Conservation (phyloP, 1,140 invertebrate genomes). For the Plutomurus gul region DNA sequence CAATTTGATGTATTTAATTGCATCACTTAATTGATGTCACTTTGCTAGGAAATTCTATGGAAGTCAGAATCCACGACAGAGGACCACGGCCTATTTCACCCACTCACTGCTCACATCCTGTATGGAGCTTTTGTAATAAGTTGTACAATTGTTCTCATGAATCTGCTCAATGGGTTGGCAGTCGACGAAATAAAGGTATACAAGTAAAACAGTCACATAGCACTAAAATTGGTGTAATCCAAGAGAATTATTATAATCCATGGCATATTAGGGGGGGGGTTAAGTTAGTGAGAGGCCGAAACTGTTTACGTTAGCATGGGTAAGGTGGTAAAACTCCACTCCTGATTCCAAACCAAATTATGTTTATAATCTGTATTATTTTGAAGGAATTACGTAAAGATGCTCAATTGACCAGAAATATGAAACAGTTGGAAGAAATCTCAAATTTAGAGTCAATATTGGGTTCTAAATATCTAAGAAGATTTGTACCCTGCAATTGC, state of each 20-base stretch:
- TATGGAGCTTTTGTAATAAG: slow-evolving; percentile 75
- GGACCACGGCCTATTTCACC: slow-evolving; percentile 54
- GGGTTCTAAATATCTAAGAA: neutral
- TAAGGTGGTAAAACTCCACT: no score
- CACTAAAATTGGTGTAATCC: no score
- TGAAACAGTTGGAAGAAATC: neutral
- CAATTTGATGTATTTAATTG: neutral
- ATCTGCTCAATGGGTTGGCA: slow-evolving; percentile 77
- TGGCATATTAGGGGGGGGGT: no score
- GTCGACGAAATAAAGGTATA: slow-evolving; percentile 66
- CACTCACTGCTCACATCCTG: slow-evolving; percentile 70
- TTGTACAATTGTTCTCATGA: slow-evolving; percentile 79
- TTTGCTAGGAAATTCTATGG: neutral
- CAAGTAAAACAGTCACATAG: no score
- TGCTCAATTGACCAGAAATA: neutral
- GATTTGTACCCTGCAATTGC: neutral
- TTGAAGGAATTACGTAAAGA: neutral
- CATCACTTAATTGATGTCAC: neutral
- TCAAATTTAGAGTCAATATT: neutral
- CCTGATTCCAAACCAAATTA: no score
- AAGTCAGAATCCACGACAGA: neutral
- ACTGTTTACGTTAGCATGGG: no score
- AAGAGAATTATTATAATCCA: no score
- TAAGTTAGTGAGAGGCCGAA: no score
- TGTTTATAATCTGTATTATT: no score